These are phyloP conservation scores for Apaloderma vittatum DNA, from an alignment of 2,113 vertebrate species.

Conservation along the genomic window DNA sequence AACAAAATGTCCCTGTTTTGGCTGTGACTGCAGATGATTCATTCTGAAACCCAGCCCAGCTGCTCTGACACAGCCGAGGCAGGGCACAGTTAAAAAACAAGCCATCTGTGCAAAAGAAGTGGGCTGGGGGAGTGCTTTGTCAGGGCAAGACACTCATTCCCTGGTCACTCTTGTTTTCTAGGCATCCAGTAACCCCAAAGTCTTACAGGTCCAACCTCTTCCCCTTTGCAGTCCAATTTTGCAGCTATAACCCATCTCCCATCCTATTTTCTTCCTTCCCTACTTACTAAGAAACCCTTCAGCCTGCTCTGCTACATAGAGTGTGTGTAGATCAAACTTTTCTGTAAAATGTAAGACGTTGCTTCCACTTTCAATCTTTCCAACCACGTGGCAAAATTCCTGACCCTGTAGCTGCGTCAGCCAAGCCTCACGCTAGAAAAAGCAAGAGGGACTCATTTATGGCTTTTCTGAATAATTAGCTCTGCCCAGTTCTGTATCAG, in stretches of 20 bases:
- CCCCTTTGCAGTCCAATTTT: neutral
- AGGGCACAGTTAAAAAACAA: constrained; percentile 29
- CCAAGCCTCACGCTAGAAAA: neutral
- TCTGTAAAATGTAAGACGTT: neutral
- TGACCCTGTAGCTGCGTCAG: neutral
- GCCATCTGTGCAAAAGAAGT: constrained; percentile 61
- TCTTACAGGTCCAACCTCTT: neutral
- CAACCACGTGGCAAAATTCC: neutral
- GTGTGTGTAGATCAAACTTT: neutral
- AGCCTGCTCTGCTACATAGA: neutral
- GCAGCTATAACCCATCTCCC: neutral
- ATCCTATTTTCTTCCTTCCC: neutral
- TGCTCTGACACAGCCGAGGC: constrained; percentile 55
- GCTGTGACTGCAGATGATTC: constrained; percentile 47
- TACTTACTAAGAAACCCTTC: neutral
- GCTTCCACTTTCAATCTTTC: neutral
- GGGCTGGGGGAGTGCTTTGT: constrained; percentile 38
- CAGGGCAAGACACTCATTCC: constrained; percentile 23
- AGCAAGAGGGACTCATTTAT: neutral
- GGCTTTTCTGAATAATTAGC: constrained; percentile 9
- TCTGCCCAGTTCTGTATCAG: neutral
- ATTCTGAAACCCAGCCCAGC: constrained; percentile 68
- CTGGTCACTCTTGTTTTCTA: neutral
- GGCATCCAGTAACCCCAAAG: neutral
- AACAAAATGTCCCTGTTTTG: constrained; percentile 71